Percentiles rank a stretch among this genome's conserved stretches.
Conservation (phyloP, 1,140 invertebrate species). For the Calycopis cecrops region DNA sequence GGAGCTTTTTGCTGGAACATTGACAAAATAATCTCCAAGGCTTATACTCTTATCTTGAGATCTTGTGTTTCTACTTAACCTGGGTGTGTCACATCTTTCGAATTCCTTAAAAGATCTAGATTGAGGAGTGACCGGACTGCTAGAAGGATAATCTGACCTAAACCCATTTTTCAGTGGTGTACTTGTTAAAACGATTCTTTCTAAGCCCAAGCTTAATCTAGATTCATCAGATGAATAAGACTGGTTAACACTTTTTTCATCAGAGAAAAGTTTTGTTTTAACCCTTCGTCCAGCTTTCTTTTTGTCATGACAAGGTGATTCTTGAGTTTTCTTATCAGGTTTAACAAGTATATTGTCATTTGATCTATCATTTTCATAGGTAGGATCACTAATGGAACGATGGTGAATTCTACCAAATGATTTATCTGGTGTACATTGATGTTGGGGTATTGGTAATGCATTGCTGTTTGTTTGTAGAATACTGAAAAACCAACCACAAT, state of each 20-base stretch:
- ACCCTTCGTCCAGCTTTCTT: constrained; percentile 46
- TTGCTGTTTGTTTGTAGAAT: constrained; percentile 56
- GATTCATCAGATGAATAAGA: constrained; percentile 54
- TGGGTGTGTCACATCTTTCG: constrained; percentile 60
- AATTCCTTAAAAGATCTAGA: constrained; percentile 36
- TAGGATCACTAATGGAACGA: constrained; percentile 58
- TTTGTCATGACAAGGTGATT: constrained; percentile 52
- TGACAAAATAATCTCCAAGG: constrained; percentile 57
- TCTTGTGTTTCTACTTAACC: constrained; percentile 42
- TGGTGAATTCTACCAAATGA: constrained; percentile 46
- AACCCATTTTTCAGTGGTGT: constrained; percentile 68
- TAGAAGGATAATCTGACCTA: constrained; percentile 62
- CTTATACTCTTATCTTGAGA: constrained; percentile 56
- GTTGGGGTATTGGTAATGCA: constrained; percentile 45
- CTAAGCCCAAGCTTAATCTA: constrained; percentile 43
- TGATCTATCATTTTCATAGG: constrained; percentile 48
- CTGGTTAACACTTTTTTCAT: constrained; percentile 41
- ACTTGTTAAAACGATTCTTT: constrained; percentile 49
- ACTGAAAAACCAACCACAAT: constrained; percentile 31
- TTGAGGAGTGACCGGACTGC: constrained; percentile 53
- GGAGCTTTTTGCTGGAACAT: constrained; percentile 40
- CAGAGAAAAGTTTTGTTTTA: constrained; percentile 59
- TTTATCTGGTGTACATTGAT: constrained; percentile 54
- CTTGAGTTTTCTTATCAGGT: constrained; percentile 44
- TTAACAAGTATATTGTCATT: constrained; percentile 45